Conservation (phyloP, 2,888 invertebrate genomes). For the Bombyx huttoni region DNA sequence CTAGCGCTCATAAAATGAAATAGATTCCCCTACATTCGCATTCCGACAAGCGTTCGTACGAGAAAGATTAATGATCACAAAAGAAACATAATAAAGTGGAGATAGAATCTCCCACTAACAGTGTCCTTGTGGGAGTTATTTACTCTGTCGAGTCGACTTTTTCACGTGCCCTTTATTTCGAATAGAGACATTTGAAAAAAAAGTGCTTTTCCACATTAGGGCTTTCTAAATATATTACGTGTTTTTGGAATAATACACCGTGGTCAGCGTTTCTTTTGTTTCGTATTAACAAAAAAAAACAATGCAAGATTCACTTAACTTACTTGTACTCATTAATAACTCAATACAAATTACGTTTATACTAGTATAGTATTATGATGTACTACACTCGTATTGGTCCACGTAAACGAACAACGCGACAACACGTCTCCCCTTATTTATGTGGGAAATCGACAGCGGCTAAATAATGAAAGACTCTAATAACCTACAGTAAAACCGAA, state of each 20-base stretch:
- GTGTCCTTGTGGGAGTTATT: conserved; percentile 72
- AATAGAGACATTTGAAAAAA: conserved; percentile 31
- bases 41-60: conserved; percentile 73
- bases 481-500: not conserved
- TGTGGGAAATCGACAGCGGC: not conserved
- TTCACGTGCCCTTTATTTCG: conserved; percentile 59
- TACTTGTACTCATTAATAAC: not conserved
- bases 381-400: conserved; percentile 18
- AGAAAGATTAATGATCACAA: conserved; percentile 74
- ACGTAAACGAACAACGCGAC: conserved; percentile 21
- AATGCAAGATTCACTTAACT: not conserved
- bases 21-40: conserved; percentile 73
- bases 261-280: not conserved
- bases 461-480: not conserved
- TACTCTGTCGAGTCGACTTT: conserved; percentile 61
- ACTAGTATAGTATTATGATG: not conserved
- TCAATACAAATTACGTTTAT: too few species aligned
- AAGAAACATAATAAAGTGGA: conserved; percentile 72
- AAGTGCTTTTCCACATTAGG: conserved; percentile 16
- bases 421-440: not conserved
- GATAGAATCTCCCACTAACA: conserved; percentile 72
- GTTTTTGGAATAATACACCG: not conserved
- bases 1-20: conserved; percentile 72
- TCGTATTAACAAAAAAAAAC: not conserved
- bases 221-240: conserved; percentile 1